Evolutionary conservation across 2,797 vertebrate genomes (phyloP).

Genomic region (Phrynocephalus guinanensis): DNA sequence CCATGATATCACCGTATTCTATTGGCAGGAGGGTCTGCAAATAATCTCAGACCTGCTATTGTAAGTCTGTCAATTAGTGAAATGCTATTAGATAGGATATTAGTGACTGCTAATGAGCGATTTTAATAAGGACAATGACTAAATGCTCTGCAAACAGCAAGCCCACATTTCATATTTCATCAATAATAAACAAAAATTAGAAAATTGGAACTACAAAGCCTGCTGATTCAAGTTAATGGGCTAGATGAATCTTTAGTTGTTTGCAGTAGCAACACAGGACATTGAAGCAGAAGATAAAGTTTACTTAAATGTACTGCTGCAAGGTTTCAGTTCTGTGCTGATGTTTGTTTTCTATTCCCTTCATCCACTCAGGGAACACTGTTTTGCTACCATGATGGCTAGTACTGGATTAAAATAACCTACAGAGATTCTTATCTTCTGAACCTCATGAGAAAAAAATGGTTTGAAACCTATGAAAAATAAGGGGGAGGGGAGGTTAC

Average conservation of each 20-base stretch:
- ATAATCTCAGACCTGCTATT: not conserved
- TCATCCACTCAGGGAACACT: too few species aligned
- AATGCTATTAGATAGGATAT: not conserved
- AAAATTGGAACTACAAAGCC: not conserved
- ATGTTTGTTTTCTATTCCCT: too few species aligned
- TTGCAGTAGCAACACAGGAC: too few species aligned
- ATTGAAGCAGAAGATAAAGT: too few species aligned
- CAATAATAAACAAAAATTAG: not conserved
- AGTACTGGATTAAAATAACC: not conserved
- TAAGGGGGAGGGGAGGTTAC: not conserved
- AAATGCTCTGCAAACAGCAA: not conserved
- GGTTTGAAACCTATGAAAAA: not conserved
- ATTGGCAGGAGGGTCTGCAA: not conserved
- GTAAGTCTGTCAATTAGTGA: not conserved
- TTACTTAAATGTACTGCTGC: too few species aligned
- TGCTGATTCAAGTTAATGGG: too few species aligned
- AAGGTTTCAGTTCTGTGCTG: too few species aligned
- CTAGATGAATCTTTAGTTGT: too few species aligned
- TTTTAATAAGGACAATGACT: not conserved
- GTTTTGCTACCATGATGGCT: not conserved
- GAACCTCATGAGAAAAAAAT: not conserved
- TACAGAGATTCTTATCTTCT: not conserved
- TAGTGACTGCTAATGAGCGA: slow-evolving; percentile 9
- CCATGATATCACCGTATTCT: not conserved
- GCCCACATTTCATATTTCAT: not conserved